A percentile compares a stretch with the other conserved stretches of the same genome.
These are phyloP conservation scores for Amia ocellicauda DNA, from an alignment of 2,113 vertebrate genomes.

Conservation along the genomic window DNA sequence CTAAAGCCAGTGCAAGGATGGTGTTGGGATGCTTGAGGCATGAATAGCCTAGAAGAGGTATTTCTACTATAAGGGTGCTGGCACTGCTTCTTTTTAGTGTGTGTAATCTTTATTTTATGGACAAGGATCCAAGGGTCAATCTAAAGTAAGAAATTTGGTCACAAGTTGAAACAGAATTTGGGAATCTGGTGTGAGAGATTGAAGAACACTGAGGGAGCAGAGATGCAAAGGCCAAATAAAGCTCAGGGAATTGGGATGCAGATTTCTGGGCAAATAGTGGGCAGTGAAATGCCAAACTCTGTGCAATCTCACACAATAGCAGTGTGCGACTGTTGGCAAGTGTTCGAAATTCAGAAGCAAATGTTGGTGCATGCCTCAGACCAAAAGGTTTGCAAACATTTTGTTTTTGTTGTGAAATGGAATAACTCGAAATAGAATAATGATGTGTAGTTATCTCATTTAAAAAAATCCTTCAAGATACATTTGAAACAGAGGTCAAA, in stretches of 20 bases:
- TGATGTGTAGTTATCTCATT: no score
- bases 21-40: constrained; percentile 52
- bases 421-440: no score
- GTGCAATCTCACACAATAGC: constrained; percentile 44
- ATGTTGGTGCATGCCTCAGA: constrained; percentile 45
- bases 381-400: constrained; percentile 22
- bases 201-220: constrained; percentile 11
- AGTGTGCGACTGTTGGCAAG: constrained; percentile 28
- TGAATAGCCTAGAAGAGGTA: constrained; percentile 53
- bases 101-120: constrained; percentile 52
- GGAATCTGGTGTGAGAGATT: constrained; percentile 35
- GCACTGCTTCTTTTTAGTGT: constrained; percentile 45
- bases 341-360: constrained; percentile 40
- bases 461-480: no score
- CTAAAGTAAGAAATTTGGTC: constrained; percentile 58
- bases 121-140: constrained; percentile 66
- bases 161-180: constrained; percentile 41
- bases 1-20: constrained; percentile 53
- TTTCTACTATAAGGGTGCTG: constrained; percentile 57
- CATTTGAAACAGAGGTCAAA: no score
- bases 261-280: constrained; percentile 49
- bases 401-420: no score
- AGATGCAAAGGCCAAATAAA: constrained; percentile 49
- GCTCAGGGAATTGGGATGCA: constrained; percentile 55
- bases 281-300: constrained; percentile 48